Evolutionary conservation across 1,140 invertebrate species (phyloP).

Genomic region (Adelges cooleyi): DNA sequence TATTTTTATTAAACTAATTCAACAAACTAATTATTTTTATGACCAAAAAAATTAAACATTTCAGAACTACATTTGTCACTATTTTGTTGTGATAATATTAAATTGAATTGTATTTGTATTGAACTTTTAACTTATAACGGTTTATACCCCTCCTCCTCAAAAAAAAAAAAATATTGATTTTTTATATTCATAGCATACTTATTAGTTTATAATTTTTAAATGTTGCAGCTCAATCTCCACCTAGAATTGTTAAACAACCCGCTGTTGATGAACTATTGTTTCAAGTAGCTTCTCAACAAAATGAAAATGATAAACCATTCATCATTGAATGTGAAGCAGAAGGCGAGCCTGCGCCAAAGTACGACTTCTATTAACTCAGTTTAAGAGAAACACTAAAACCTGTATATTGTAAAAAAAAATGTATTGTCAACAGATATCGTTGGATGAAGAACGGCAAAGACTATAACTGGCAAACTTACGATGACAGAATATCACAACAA

Average conservation of each 20-base stretch:
- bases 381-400: background rate
- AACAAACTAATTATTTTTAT: too few relatives aligned
- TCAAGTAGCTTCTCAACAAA: slow-evolving; percentile 65
- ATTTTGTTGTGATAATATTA: too few relatives aligned
- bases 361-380: slow-evolving; percentile 37
- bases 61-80: too few relatives aligned
- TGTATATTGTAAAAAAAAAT: slow-evolving; percentile 1
- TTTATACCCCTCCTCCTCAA: too few relatives aligned
- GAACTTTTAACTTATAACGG: too few relatives aligned
- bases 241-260: slow-evolving; percentile 80
- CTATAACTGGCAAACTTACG: slow-evolving; percentile 80
- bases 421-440: slow-evolving; percentile 55
- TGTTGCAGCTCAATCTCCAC: slow-evolving; percentile 64
- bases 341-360: slow-evolving; percentile 79
- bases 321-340: slow-evolving; percentile 89
- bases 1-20: too few relatives aligned
- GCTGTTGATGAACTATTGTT: slow-evolving; percentile 80
- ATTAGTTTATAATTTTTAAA: background rate
- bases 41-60: too few relatives aligned
- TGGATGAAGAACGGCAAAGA: slow-evolving; percentile 95
- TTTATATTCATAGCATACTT: too few relatives aligned
- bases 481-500: slow-evolving; percentile 85
- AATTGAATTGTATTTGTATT: too few relatives aligned
- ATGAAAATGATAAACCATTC: slow-evolving; percentile 86
- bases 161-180: too few relatives aligned